Percentiles rank a stretch among this genome's conserved stretches.
These are phyloP conservation scores for Pagetopsis macropterus DNA, from an alignment of 2,797 vertebrate species.

Conservation along the genomic window DNA sequence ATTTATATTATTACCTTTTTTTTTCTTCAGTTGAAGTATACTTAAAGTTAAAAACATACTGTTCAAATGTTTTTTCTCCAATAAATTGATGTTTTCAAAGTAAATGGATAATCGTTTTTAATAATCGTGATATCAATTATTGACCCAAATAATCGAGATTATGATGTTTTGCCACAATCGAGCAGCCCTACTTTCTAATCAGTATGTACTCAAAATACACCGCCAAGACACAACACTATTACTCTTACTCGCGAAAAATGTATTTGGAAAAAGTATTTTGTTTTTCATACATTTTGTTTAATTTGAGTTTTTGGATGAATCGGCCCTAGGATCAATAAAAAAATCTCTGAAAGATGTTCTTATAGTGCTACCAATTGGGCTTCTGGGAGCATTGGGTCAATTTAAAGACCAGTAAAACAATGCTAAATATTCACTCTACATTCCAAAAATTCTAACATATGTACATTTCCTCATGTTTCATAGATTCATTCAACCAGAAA, in stretches of 20 bases:
- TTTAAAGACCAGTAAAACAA: background rate
- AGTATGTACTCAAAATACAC: background rate
- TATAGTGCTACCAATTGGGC: background rate
- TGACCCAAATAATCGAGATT: too few relatives aligned
- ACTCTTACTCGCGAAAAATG: constrained; percentile 1
- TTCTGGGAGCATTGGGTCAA: background rate
- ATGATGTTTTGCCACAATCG: too few relatives aligned
- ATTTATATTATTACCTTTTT: too few relatives aligned
- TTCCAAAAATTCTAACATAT: too few relatives aligned
- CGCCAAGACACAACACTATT: background rate
- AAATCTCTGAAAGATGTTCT: background rate
- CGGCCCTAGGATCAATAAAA: too few relatives aligned
- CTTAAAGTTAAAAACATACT: too few relatives aligned
- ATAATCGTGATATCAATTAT: too few relatives aligned
- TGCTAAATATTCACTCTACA: background rate
- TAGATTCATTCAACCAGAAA: background rate
- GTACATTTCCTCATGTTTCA: background rate
- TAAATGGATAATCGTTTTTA: too few relatives aligned
- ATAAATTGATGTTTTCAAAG: too few relatives aligned
- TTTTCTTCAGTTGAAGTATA: too few relatives aligned
- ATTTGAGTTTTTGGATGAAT: background rate
- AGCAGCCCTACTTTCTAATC: background rate
- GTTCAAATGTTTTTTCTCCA: too few relatives aligned
- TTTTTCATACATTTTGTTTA: constrained; percentile 3
- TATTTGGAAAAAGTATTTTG: background rate